Percentiles rank a stretch among this genome's conserved stretches.
Conservation (phyloP, 2,888 invertebrate genomes). For the Glyphotaelius pellucidus region DNA sequence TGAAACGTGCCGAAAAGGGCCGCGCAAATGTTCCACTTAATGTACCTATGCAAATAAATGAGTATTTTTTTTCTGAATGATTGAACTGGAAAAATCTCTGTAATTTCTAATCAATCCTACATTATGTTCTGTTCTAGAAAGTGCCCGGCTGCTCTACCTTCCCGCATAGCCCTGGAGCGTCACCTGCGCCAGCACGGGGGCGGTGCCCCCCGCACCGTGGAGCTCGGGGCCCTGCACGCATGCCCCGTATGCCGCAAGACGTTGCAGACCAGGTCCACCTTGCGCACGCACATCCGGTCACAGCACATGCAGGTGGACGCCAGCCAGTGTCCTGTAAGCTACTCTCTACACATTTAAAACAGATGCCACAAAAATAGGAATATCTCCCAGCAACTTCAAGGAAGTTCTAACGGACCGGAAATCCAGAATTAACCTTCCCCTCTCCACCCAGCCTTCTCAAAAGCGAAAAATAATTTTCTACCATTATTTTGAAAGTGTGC, state of each 20-base stretch:
- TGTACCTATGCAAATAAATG: no score
- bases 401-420: no score
- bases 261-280: not conserved
- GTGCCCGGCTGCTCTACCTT: not conserved
- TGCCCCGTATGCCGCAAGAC: conserved; percentile 22
- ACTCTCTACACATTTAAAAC: not conserved
- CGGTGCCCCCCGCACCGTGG: conserved; percentile 2
- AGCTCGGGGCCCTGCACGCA: not conserved
- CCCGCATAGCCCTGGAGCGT: not conserved
- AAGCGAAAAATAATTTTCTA: no score
- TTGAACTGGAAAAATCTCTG: not conserved
- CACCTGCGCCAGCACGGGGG: conserved; percentile 17
- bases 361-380: not conserved
- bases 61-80: no score
- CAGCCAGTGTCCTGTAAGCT: conserved; percentile 20
- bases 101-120: not conserved
- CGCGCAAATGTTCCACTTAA: no score
- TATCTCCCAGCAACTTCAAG: no score
- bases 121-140: not conserved
- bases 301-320: not conserved
- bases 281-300: not conserved
- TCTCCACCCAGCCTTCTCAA: no score
- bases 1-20: no score
- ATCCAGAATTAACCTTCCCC: no score
- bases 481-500: no score